Evolutionary conservation across 2,888 invertebrate species (phyloP).

Genomic region (Lepetodrilus schrolli): DNA sequence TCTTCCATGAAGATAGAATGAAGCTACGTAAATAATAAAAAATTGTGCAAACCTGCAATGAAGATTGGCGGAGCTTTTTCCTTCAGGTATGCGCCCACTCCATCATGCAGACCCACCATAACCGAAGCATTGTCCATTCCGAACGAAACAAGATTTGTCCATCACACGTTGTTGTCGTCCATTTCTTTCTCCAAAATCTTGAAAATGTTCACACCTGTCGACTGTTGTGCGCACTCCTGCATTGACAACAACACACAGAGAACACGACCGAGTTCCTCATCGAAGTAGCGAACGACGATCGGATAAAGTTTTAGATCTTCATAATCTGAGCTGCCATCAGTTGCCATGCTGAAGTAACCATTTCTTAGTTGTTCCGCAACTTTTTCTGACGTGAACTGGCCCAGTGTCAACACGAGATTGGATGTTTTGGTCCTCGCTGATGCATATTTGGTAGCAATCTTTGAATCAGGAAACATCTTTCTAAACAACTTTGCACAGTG

Average conservation of each 20-base stretch:
- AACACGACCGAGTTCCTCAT: not conserved
- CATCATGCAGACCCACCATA: constrained; percentile 29
- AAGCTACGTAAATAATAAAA: too few relatives aligned
- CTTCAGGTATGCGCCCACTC: constrained; percentile 22
- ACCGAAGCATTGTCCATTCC: constrained; percentile 33
- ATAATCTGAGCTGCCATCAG: constrained; percentile 28
- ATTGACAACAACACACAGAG: not conserved
- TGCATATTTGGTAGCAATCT: not conserved
- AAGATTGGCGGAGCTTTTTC: constrained; percentile 29
- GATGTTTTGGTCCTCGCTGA: not conserved
- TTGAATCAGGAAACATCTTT: not conserved
- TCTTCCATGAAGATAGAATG: too few relatives aligned
- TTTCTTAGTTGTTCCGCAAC: too few relatives aligned
- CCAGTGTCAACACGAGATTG: not conserved
- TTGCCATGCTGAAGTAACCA: constrained; percentile 27
- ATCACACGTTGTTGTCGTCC: constrained; percentile 13
- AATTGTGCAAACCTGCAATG: constrained; percentile 24
- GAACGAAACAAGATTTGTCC: constrained; percentile 35
- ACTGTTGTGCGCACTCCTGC: not conserved
- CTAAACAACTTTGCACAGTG: not conserved
- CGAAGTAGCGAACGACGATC: not conserved
- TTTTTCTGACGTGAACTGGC: not conserved
- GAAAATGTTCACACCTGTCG: constrained; percentile 28
- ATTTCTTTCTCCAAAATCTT: constrained; percentile 30
- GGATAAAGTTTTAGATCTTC: constrained; percentile 25